phyloP scores from a whole-genome alignment of 2,113 vertebrate genomes.

The Pterocles burchelli region DNA sequence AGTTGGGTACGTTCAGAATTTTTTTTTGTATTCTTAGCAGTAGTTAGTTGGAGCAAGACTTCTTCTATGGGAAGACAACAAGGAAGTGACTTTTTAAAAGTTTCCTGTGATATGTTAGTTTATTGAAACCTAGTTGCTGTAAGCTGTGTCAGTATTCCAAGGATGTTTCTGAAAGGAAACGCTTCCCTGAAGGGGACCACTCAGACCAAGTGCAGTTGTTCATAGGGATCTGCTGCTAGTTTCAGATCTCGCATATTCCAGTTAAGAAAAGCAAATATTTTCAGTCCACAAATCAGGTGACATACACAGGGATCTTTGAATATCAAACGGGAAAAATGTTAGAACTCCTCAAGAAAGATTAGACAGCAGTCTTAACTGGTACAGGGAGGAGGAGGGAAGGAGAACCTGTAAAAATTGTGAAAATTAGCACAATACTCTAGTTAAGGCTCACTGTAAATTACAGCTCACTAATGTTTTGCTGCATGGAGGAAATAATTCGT shows the following conservation, averaged over 20 bases:
- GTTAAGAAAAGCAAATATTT: background rate
- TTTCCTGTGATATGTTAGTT: background rate
- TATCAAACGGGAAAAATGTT: background rate
- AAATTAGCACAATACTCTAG: background rate
- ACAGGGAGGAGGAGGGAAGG: background rate
- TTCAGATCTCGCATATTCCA: background rate
- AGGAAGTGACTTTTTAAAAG: background rate
- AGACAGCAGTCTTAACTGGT: background rate
- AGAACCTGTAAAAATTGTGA: background rate
- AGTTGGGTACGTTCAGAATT: background rate
- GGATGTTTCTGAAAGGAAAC: background rate
- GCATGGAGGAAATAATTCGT: background rate
- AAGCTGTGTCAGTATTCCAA: background rate
- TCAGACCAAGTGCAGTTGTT: background rate
- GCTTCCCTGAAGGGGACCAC: background rate
- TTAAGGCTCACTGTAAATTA: background rate
- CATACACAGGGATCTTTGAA: background rate
- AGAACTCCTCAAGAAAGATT: background rate
- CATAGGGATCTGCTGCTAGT: background rate
- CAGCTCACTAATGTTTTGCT: background rate
- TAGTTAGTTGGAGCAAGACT: background rate
- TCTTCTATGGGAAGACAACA: background rate
- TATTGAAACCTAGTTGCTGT: background rate
- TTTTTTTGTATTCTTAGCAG: background rate
- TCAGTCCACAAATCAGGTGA: background rate